Conservation (phyloP, 2,113 vertebrate species). For the Nerophis lumbriciformis region DNA sequence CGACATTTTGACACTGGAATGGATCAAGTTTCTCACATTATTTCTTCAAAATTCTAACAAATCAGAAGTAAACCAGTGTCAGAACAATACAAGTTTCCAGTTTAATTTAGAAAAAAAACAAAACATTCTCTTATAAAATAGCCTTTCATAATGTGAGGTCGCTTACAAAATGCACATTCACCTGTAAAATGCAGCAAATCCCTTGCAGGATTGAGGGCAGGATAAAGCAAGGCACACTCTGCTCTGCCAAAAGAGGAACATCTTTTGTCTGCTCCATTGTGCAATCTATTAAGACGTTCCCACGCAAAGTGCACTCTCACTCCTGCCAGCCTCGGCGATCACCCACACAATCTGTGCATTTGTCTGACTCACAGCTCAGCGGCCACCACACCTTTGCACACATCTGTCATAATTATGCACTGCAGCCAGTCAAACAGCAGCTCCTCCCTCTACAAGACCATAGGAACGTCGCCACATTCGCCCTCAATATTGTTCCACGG, state of each 20-base stretch:
- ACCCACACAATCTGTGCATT: slow-evolving; percentile 52
- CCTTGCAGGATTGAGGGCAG: background rate
- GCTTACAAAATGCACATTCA: slow-evolving; percentile 8
- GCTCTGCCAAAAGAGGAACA: slow-evolving; percentile 17
- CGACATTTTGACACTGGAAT: no score
- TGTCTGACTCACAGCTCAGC: slow-evolving; percentile 57
- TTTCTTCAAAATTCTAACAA: no score
- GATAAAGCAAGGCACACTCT: slow-evolving; percentile 11
- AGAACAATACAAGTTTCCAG: no score
- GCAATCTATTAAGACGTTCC: slow-evolving; percentile 40
- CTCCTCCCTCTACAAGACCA: slow-evolving; percentile 33
- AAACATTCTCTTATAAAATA: background rate
- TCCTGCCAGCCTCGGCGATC: slow-evolving; percentile 54
- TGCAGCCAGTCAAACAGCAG: slow-evolving; percentile 57
- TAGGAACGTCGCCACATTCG: slow-evolving; percentile 37
- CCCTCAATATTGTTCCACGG: slow-evolving; percentile 9
- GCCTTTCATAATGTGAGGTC: background rate
- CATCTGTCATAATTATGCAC: slow-evolving; percentile 66
- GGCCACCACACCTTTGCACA: slow-evolving; percentile 50
- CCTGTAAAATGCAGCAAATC: background rate
- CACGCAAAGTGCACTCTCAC: slow-evolving; percentile 34
- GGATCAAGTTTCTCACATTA: no score
- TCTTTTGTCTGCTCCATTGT: slow-evolving; percentile 28
- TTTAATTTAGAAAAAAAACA: background rate
- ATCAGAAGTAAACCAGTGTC: no score